Evolutionary conservation across 1,140 invertebrate genomes (phyloP).

Genomic region (Parasteatoda tepidariorum): DNA sequence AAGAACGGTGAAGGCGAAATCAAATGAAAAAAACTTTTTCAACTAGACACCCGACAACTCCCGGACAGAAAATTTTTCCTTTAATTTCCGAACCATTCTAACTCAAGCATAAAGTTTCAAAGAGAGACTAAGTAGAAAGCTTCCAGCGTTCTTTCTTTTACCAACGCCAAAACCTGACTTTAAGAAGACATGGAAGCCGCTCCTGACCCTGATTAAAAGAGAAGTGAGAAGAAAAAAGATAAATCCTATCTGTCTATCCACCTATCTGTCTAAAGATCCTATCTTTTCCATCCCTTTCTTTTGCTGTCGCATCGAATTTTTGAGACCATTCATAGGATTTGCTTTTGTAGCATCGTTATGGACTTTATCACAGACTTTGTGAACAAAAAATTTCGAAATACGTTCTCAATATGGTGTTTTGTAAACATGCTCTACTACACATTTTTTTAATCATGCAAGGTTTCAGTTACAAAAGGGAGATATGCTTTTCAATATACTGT

Average conservation of each 20-base stretch:
- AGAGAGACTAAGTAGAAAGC: background rate
- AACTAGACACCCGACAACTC: background rate
- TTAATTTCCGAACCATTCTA: constrained; percentile 46
- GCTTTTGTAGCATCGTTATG: constrained; percentile 30
- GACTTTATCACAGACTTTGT: background rate
- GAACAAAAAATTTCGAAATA: background rate
- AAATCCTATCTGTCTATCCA: constrained; percentile 37
- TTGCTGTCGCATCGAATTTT: constrained; percentile 24
- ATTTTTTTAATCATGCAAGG: too few relatives aligned
- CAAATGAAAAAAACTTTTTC: background rate
- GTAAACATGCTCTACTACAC: too few relatives aligned
- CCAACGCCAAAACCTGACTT: constrained; percentile 15
- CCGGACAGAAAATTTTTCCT: constrained; percentile 15
- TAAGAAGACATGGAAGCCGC: background rate
- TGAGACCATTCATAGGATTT: constrained; percentile 43
- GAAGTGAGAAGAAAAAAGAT: background rate
- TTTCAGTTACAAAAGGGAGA: too few relatives aligned
- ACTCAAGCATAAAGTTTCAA: constrained; percentile 51
- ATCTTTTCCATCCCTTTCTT: constrained; percentile 1
- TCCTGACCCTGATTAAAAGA: constrained; percentile 47
- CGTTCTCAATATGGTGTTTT: too few relatives aligned
- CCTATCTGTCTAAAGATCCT: background rate
- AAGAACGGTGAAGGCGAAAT: background rate
- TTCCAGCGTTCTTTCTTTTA: constrained; percentile 34
- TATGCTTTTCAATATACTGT: too few relatives aligned